These are phyloP conservation scores for Fissipunctia ypsillon DNA, from an alignment of 2,888 invertebrate species.

Conservation along the genomic window DNA sequence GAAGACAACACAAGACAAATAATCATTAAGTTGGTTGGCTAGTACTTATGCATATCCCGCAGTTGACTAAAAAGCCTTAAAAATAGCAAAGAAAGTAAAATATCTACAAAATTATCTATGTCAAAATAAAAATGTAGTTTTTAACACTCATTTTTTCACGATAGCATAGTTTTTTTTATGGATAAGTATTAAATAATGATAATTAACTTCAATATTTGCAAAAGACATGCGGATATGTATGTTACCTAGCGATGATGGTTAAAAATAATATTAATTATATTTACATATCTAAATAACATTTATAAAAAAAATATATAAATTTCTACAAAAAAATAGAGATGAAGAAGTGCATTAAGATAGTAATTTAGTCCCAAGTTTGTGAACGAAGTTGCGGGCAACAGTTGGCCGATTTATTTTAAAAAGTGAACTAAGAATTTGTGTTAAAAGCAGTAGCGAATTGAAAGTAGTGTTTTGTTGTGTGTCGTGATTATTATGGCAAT, in stretches of 20 bases:
- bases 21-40: background rate
- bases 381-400: constrained; percentile 12
- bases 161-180: too few relatives aligned
- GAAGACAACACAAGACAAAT: background rate
- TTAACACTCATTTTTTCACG: background rate
- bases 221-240: constrained; percentile 22
- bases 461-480: background rate
- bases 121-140: background rate
- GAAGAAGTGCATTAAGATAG: constrained; percentile 6
- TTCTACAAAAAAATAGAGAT: constrained; percentile 19
- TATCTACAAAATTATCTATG: background rate
- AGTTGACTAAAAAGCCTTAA: background rate
- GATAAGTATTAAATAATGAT: too few relatives aligned
- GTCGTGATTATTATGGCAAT: background rate
- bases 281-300: constrained; percentile 25
- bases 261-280: constrained; percentile 17
- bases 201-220: constrained; percentile 3
- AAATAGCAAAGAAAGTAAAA: constrained; percentile 15
- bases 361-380: constrained; percentile 16
- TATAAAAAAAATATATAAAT: too few relatives aligned
- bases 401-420: background rate
- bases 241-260: background rate
- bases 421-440: background rate
- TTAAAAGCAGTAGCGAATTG: background rate
- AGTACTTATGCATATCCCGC: background rate